phyloP scores from a whole-genome alignment of 2,888 invertebrate species.

The Phortica okadai region DNA sequence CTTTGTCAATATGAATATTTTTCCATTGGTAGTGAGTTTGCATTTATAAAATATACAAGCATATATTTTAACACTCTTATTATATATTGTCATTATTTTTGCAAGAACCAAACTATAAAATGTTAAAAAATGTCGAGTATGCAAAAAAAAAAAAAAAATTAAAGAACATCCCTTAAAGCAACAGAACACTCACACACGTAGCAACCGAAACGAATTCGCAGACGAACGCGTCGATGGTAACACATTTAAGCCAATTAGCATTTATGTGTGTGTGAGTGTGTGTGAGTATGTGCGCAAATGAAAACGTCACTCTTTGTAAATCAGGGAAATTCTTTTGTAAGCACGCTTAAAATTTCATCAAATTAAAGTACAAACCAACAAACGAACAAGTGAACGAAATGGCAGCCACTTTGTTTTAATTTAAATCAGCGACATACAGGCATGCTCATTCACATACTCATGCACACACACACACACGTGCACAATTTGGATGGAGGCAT shows the following conservation, averaged over 20 bases:
- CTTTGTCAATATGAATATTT: no score
- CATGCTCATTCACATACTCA: constrained; percentile 38
- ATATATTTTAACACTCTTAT: no score
- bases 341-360: constrained; percentile 64
- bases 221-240: constrained; percentile 14
- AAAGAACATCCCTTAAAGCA: not conserved
- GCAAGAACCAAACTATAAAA: no score
- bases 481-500: constrained; percentile 37
- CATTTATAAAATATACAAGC: no score
- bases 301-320: constrained; percentile 29
- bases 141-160: not conserved
- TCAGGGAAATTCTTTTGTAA: constrained; percentile 36
- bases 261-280: constrained; percentile 55
- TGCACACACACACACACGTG: constrained; percentile 35
- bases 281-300: constrained; percentile 42
- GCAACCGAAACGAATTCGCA: constrained; percentile 35
- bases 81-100: no score
- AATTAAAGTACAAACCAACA: constrained; percentile 52
- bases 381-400: not conserved
- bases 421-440: constrained; percentile 54
- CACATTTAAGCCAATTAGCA: constrained; percentile 71
- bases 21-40: no score
- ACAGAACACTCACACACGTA: constrained; percentile 33
- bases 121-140: no score
- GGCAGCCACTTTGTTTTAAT: constrained; percentile 68